A percentile compares a stretch with the other conserved stretches of the same genome.
Evolutionary conservation across 2,888 invertebrate species (phyloP).

Genomic region (Tiphia femorata): DNA sequence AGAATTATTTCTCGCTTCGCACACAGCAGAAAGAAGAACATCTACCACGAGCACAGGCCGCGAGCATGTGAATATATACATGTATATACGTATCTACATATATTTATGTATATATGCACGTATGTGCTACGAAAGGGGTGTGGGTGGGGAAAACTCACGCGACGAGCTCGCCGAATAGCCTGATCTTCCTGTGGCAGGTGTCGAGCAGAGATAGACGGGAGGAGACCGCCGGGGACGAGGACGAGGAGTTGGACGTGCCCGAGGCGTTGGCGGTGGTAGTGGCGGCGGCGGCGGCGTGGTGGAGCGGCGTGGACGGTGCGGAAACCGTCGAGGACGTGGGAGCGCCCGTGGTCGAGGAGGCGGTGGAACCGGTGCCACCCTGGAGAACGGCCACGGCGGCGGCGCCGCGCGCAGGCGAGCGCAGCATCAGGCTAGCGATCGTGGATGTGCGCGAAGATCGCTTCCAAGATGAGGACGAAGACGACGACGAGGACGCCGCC

Average conservation of each 20-base stretch:
- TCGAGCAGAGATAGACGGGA: conserved; percentile 78
- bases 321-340: conserved; percentile 51
- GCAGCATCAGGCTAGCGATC: conserved; percentile 50
- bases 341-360: conserved; percentile 39
- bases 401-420: conserved; percentile 60
- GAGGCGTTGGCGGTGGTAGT: conserved; percentile 33
- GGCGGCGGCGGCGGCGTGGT: conserved; percentile 62
- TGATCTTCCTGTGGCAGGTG: conserved; percentile 81
- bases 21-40: no score
- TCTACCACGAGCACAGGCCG: no score
- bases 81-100: background rate
- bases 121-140: background rate
- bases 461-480: conserved; percentile 43
- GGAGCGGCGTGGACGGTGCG: conserved; percentile 58
- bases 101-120: background rate
- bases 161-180: conserved; percentile 79
- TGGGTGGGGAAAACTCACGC: conserved; percentile 73
- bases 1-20: no score
- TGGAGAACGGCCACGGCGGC: conserved; percentile 43
- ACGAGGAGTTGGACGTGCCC: no score
- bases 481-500: conserved; percentile 36
- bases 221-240: conserved; percentile 53
- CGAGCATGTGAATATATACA: background rate
- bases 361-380: no score
- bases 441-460: conserved; percentile 44